Conservation (phyloP, 2,113 vertebrate species). For the Zosterops pallidus region DNA sequence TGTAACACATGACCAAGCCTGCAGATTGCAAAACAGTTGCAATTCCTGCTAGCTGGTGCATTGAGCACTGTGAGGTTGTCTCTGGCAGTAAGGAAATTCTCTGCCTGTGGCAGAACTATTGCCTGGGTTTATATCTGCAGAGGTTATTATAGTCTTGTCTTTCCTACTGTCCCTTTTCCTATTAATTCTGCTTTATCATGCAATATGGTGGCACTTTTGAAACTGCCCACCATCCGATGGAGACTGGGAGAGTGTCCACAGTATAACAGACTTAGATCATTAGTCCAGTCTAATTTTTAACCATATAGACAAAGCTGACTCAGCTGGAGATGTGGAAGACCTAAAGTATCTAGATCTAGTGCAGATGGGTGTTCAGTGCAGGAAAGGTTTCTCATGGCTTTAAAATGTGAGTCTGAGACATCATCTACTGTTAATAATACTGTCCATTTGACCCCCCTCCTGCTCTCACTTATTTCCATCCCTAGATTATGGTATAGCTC, state of each 20-base stretch:
- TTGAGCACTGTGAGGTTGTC: not conserved
- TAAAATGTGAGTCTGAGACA: not conserved
- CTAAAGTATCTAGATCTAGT: not conserved
- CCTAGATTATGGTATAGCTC: not conserved
- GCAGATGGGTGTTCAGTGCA: not conserved
- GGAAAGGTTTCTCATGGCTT: not conserved
- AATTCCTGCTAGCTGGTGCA: not conserved
- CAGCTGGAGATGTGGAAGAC: not conserved
- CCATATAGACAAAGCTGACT: not conserved
- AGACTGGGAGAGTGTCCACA: not conserved
- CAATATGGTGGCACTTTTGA: not conserved
- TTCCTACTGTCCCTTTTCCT: not conserved
- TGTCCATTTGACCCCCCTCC: not conserved
- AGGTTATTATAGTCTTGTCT: not conserved
- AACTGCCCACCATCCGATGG: not conserved
- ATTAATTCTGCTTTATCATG: not conserved
- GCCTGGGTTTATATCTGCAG: not conserved
- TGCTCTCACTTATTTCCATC: not conserved
- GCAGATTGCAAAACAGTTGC: not conserved
- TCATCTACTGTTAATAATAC: not conserved
- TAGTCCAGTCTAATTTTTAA: not conserved
- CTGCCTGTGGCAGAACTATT: not conserved
- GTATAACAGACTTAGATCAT: not conserved
- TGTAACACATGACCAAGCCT: not conserved
- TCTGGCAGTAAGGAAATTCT: not conserved